phyloP scores from a whole-genome alignment of 2,113 vertebrate genomes.

The Riparia riparia region DNA sequence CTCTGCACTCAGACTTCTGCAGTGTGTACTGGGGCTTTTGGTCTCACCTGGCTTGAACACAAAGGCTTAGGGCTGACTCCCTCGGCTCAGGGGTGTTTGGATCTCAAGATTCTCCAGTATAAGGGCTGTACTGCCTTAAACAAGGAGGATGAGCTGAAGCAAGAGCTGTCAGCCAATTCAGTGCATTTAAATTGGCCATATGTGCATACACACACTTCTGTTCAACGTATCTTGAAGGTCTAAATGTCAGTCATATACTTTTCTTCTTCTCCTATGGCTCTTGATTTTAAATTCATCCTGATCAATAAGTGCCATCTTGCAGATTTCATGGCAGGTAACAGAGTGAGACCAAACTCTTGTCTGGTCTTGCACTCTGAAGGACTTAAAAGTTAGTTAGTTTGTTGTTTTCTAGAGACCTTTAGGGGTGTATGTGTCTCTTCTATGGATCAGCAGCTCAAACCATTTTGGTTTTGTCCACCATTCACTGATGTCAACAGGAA shows the following conservation, averaged over 20 bases:
- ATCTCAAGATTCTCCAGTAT: not conserved
- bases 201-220: not conserved
- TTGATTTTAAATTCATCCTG: not conserved
- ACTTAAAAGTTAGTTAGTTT: not conserved
- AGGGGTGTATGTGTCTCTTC: not conserved
- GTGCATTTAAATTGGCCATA: not conserved
- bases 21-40: not conserved
- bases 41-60: not conserved
- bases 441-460: not conserved
- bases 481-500: not conserved
- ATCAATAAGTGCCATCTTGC: rapidly evolving
- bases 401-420: not conserved
- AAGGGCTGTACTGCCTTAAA: not conserved
- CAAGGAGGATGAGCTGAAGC: not conserved
- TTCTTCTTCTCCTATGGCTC: not conserved
- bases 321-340: not conserved
- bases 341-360: not conserved
- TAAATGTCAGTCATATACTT: not conserved
- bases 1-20: not conserved
- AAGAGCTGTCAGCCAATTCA: not conserved
- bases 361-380: not conserved
- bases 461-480: not conserved
- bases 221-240: not conserved
- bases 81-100: not conserved
- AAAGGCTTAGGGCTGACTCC: not conserved